phyloP scores from a whole-genome alignment of 2,113 vertebrate genomes.

The human region DNA sequence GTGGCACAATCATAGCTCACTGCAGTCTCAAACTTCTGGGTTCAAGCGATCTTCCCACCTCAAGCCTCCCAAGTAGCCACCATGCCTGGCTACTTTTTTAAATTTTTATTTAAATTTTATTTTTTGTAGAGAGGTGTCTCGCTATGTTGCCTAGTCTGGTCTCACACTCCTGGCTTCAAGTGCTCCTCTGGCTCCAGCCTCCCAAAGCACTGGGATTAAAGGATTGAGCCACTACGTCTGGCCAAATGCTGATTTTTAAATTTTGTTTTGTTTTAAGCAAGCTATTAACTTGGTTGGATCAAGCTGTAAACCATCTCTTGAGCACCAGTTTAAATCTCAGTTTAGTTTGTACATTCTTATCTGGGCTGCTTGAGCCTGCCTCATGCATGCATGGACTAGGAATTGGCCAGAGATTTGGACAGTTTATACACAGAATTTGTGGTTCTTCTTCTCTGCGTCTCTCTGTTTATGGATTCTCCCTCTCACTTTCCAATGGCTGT shows the following conservation, averaged over 20 bases:
- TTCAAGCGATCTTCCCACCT: too few relatives aligned
- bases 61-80: too few relatives aligned
- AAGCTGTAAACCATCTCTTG: neutral
- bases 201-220: too few relatives aligned
- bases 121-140: too few relatives aligned
- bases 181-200: too few relatives aligned
- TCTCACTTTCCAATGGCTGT: neutral
- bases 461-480: neutral
- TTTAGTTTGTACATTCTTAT: neutral
- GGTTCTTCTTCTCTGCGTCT: neutral
- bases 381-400: neutral
- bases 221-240: too few relatives aligned
- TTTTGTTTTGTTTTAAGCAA: neutral
- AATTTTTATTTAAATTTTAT: too few relatives aligned
- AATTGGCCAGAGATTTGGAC: neutral
- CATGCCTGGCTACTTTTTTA: too few relatives aligned
- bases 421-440: neutral
- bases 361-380: neutral
- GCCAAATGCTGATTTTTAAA: neutral
- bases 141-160: too few relatives aligned
- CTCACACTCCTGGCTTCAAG: too few relatives aligned
- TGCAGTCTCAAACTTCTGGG: too few relatives aligned
- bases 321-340: slow-evolving; percentile 8
- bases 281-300: neutral
- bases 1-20: too few relatives aligned